Percentiles rank a stretch among this genome's conserved stretches.
These are phyloP conservation scores for Drosophila kurseongensis DNA, from an alignment of 1,140 invertebrate species.

Conservation along the genomic window DNA sequence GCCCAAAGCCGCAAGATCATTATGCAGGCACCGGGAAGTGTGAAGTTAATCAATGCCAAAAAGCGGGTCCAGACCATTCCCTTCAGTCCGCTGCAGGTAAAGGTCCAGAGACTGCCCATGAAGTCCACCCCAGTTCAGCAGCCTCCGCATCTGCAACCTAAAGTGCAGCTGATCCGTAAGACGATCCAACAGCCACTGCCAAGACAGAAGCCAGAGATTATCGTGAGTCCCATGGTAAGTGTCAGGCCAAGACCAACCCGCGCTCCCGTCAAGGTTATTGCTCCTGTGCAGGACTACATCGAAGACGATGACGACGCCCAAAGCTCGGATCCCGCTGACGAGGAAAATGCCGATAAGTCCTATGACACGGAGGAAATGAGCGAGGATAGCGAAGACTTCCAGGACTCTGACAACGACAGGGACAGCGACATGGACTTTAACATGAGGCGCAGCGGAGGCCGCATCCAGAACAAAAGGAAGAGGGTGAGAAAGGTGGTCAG, in stretches of 20 bases:
- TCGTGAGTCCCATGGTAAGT: slow-evolving; percentile 5
- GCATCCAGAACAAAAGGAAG: slow-evolving; percentile 65
- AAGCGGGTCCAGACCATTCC: slow-evolving; percentile 46
- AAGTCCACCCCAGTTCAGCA: slow-evolving; percentile 11
- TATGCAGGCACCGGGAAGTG: slow-evolving; percentile 51
- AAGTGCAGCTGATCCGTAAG: slow-evolving; percentile 31
- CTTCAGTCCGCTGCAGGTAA: slow-evolving; percentile 26
- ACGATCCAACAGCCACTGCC: slow-evolving; percentile 14
- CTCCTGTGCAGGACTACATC: slow-evolving; percentile 48
- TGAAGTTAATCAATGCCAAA: slow-evolving; percentile 57
- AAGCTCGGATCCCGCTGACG: slow-evolving; percentile 62
- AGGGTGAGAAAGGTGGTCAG: slow-evolving; percentile 39
- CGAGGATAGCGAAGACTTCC: slow-evolving; percentile 64
- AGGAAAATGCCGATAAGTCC: slow-evolving; percentile 62
- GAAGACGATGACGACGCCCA: slow-evolving; percentile 71
- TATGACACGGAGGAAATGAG: slow-evolving; percentile 83
- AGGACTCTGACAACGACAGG: slow-evolving; percentile 80
- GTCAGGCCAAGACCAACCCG: slow-evolving; percentile 25
- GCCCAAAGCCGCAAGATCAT: slow-evolving; percentile 60
- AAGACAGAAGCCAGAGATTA: slow-evolving; percentile 42
- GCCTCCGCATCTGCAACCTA: background rate
- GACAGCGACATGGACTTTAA: slow-evolving; percentile 83
- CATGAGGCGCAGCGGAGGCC: slow-evolving; percentile 60
- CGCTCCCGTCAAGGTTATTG: slow-evolving; percentile 43
- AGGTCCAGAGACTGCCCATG: slow-evolving; percentile 31